Conservation (phyloP, 2,113 vertebrate genomes). For the Oncorhynchus keta region DNA sequence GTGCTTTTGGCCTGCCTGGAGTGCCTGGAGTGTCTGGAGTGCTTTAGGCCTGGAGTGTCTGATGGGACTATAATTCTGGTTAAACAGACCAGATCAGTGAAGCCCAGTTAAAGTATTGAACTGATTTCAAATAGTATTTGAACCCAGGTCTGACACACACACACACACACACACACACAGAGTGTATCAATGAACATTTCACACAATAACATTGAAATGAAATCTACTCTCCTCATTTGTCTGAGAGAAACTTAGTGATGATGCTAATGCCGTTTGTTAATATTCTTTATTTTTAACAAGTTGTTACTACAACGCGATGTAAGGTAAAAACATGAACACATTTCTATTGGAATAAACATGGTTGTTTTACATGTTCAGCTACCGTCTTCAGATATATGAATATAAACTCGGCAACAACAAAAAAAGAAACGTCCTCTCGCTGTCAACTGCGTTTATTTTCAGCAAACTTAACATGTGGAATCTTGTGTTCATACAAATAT, state of each 20-base stretch:
- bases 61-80: too few species aligned
- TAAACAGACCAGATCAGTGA: too few species aligned
- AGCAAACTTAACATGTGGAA: too few species aligned
- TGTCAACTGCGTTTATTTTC: too few species aligned
- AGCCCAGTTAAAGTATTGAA: too few species aligned
- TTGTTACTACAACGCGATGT: constrained; percentile 69
- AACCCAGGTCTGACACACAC: too few species aligned
- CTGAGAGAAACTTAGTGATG: constrained; percentile 50
- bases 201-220: constrained; percentile 55
- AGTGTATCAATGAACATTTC: constrained; percentile 55
- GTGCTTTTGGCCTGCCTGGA: too few species aligned
- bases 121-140: neutral
- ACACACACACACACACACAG: neutral
- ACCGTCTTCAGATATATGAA: neutral
- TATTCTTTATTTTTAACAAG: constrained; percentile 71
- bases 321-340: constrained; percentile 71
- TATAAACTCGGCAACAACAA: neutral
- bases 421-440: too few species aligned
- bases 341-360: constrained; percentile 77
- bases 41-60: too few species aligned
- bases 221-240: constrained; percentile 48
- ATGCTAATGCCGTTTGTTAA: constrained; percentile 65
- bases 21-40: too few species aligned
- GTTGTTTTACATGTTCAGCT: constrained; percentile 45
- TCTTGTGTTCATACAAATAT: too few species aligned